Evolutionary conservation across 2,888 invertebrate genomes (phyloP), one percentile per base, ranked within the genome.

Genomic region (Thecophora atra): DNA sequence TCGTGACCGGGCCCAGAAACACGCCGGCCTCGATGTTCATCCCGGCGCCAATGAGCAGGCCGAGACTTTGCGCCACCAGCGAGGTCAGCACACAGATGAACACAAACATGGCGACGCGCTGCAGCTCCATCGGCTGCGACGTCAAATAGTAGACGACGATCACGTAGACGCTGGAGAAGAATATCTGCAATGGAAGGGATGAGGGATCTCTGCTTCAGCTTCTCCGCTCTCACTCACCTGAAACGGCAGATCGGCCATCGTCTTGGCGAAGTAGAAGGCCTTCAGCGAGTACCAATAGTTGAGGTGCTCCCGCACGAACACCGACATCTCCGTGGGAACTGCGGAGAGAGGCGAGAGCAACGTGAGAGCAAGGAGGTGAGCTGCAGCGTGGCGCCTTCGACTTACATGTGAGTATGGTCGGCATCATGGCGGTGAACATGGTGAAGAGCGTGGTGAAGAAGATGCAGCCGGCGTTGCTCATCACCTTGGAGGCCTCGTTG

Each of bases 351-450:
- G 19, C 37, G 19, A 67, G 66, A 78, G 67, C 67, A 71, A 73
- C 6, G 65, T 68, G 63, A 72, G 5, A 37, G 3, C 62, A 30
- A 11, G 6, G 24, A 21, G 19, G 21, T 21, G 24, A n/a, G 5
- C 56, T 24, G 3, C 11, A 28, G 8, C 15, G 15, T 11, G n/a
- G 24, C 67, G n/a, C n/a, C n/a, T n/a, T 11, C n/a, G 76, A 91
- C 95, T 94, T 88, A 98, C 98, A 98, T 83, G 98, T 98, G 81
- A 98, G 90, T 82, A 98, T 97, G 66, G 98, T 98, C 76, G 98
- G 97, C 98, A 98, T 98, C 93, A 98, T 95, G 66, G 98, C 96
- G 69, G 97, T 96, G 86, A 98, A 98, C 93, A 97, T 97, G 78
- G 97, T 93, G 87, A 98, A 98, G 88, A 98, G 91, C 78, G 96